Percentiles rank a stretch among this genome's conserved stretches.
These are phyloP conservation scores for Patiria miniata DNA, from an alignment of 35 echinoderm and acorn worm species.

Conservation along the genomic window DNA sequence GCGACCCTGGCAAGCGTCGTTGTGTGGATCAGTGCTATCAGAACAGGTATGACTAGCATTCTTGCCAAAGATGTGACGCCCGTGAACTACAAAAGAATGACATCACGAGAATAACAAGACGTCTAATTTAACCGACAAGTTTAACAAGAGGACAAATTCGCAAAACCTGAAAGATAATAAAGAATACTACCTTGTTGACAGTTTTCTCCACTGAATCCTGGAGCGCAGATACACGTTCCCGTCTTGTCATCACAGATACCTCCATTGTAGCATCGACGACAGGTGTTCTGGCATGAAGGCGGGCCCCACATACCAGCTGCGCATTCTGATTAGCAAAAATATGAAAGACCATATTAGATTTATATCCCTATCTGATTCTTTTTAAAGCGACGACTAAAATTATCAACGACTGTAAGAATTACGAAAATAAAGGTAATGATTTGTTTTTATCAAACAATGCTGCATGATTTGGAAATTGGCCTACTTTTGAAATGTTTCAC, in stretches of 20 bases:
- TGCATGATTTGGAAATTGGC: too few relatives aligned
- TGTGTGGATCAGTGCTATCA: conserved; percentile 7
- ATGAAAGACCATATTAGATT: too few relatives aligned
- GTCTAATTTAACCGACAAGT: neutral
- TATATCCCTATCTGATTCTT: too few relatives aligned
- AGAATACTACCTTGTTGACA: conserved; percentile 11
- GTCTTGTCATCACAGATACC: conserved; percentile 81
- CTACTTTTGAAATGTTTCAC: too few relatives aligned
- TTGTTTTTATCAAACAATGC: too few relatives aligned
- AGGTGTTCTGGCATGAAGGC: conserved; percentile 25
- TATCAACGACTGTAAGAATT: too few relatives aligned
- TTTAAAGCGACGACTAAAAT: too few relatives aligned
- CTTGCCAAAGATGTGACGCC: conserved; percentile 43
- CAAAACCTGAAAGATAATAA: neutral
- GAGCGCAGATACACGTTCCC: conserved; percentile 76
- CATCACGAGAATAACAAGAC: neutral
- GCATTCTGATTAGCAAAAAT: too few relatives aligned
- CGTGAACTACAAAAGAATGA: conserved; percentile 4
- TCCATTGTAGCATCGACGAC: conserved; percentile 78
- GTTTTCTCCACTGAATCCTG: conserved; percentile 67
- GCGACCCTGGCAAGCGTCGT: conserved; percentile 35
- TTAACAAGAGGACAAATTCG: neutral
- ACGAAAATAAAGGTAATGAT: too few relatives aligned
- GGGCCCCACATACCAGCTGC: conserved; percentile 42
- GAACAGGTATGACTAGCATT: conserved; percentile 37